Conservation (phyloP, 2,113 vertebrate species). For the Bos taurus region ARS-UCD2.0 NC_037337.1:42804501-42805000, state of each 20-base stretch:
- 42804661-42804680: neutral
- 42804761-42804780: neutral
- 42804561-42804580: neutral
- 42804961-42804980: neutral
- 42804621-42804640: neutral
- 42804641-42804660: neutral
- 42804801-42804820: neutral
- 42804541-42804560: neutral
- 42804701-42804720: neutral
- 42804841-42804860: neutral
- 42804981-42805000: neutral
- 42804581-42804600: neutral
- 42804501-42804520: neutral
- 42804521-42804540: neutral
- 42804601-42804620: neutral
- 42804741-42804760: neutral
- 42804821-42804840: neutral
- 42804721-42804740: conserved; percentile 10
- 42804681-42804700: neutral
- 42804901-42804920: neutral
- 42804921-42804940: neutral
- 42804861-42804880: neutral
- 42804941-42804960: neutral
- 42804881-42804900: neutral
- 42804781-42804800: neutral